phyloP scores from a whole-genome alignment of 1,140 invertebrate genomes.

The Plectrocnemia conspersa region DNA sequence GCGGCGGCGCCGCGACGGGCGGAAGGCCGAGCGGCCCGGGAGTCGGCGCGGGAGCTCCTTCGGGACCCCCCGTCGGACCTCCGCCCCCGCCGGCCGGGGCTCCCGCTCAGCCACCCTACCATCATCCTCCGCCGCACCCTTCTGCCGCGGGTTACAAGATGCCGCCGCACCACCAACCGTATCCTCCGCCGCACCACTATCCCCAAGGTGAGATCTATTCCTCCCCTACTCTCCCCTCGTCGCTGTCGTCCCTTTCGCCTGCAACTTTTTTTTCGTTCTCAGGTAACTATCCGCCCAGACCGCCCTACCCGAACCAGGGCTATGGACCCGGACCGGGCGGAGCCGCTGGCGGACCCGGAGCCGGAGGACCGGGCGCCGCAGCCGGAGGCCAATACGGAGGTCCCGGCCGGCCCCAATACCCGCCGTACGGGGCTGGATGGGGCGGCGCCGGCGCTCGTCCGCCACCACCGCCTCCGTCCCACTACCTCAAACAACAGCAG shows the following conservation, averaged over 20 bases:
- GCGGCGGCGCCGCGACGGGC: constrained; percentile 28
- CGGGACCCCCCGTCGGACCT: constrained; percentile 36
- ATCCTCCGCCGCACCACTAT: constrained; percentile 54
- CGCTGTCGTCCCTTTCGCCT: not conserved
- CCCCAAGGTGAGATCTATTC: constrained; percentile 44
- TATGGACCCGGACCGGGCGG: constrained; percentile 45
- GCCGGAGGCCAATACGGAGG: constrained; percentile 39
- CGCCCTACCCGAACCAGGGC: constrained; percentile 51
- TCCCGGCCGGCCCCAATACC: constrained; percentile 40
- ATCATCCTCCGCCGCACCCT: constrained; percentile 54
- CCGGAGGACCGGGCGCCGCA: constrained; percentile 29
- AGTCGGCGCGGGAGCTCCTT: constrained; percentile 21
- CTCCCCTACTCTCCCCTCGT: not conserved
- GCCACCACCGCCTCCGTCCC: constrained; percentile 46
- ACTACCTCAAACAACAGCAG: constrained; percentile 64
- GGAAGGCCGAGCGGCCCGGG: constrained; percentile 26
- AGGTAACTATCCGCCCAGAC: constrained; percentile 55
- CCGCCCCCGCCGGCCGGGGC: constrained; percentile 42
- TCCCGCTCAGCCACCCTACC: constrained; percentile 55
- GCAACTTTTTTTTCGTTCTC: constrained; percentile 15
- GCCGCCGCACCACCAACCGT: constrained; percentile 45
- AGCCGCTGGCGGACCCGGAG: constrained; percentile 36
- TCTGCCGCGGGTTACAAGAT: constrained; percentile 50
- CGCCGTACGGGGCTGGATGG: constrained; percentile 29
- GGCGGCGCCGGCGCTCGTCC: constrained; percentile 35